Evolutionary conservation across 2,113 vertebrate species (phyloP).

Genomic region (Salvator merianae): DNA sequence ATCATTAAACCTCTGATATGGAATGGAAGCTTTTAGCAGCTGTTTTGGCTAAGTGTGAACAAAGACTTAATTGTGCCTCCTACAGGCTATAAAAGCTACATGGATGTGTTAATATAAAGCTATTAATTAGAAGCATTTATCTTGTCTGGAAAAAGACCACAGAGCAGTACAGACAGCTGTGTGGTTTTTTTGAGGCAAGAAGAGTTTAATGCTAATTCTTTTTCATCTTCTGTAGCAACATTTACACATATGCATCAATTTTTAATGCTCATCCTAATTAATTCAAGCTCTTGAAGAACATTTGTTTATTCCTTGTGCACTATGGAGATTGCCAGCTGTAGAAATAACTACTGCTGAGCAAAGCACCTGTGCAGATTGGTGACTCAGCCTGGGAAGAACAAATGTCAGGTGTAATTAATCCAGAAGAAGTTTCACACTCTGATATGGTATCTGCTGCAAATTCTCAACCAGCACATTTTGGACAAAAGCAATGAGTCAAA

Average conservation of each 20-base stretch:
- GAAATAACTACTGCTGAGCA: background rate
- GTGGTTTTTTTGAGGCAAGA: background rate
- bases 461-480: conserved; percentile 6
- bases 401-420: conserved; percentile 22
- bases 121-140: background rate
- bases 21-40: too few species aligned
- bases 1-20: too few species aligned
- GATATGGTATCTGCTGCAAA: conserved; percentile 20
- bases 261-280: conserved; percentile 24
- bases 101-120: background rate
- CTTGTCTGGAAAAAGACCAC: background rate
- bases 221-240: background rate
- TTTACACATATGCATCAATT: conserved; percentile 23
- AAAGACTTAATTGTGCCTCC: background rate
- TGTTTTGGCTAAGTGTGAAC: too few species aligned
- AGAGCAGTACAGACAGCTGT: background rate
- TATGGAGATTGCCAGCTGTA: conserved; percentile 27
- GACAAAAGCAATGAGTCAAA: conserved; percentile 25
- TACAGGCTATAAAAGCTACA: background rate
- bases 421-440: conserved; percentile 20
- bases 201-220: conserved; percentile 8
- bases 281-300: conserved; percentile 20
- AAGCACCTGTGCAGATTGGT: conserved; percentile 29
- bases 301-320: rapidly evolving
- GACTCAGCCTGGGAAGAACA: background rate